A percentile compares a stretch with the other conserved stretches of the same genome.
phyloP scores from a whole-genome alignment of 2,113 vertebrate species.

The Thunnus thynnus region DNA sequence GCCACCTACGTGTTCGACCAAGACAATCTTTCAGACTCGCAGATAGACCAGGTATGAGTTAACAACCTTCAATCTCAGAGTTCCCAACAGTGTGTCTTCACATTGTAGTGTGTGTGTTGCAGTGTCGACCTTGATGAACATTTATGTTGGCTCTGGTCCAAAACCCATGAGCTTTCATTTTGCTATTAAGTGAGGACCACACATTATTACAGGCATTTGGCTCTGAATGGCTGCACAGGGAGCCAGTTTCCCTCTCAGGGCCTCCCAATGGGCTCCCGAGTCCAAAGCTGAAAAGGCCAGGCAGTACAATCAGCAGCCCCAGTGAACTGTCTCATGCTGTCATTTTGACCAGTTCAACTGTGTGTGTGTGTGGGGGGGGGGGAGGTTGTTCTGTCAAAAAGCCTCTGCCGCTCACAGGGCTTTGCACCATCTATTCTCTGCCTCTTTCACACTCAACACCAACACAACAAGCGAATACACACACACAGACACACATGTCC shows the following conservation, averaged over 20 bases:
- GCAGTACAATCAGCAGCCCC: slow-evolving; percentile 35
- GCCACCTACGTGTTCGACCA: slow-evolving; percentile 90
- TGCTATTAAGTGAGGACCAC: slow-evolving; percentile 20
- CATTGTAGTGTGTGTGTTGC: slow-evolving; percentile 8
- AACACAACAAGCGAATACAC: slow-evolving; percentile 17
- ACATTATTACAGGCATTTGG: slow-evolving; percentile 27
- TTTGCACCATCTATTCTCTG: slow-evolving; percentile 65
- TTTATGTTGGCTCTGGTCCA: slow-evolving; percentile 35
- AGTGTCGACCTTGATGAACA: neutral
- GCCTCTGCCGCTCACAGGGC: slow-evolving; percentile 43
- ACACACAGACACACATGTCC: slow-evolving; percentile 22
- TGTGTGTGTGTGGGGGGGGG: neutral
- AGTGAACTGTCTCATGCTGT: slow-evolving; percentile 37
- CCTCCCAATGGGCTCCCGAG: slow-evolving; percentile 40
- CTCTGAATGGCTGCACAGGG: slow-evolving; percentile 48
- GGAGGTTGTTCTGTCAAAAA: slow-evolving; percentile 49
- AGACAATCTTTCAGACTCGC: slow-evolving; percentile 83
- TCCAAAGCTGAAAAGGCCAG: slow-evolving; percentile 38
- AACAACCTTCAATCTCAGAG: neutral
- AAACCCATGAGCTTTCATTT: slow-evolving; percentile 36
- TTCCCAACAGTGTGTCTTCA: neutral
- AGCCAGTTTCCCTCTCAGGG: slow-evolving; percentile 38
- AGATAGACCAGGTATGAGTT: slow-evolving; percentile 87
- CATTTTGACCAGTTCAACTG: slow-evolving; percentile 7
- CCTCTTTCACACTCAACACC: neutral